A percentile compares a stretch with the other conserved stretches of the same genome.
Evolutionary conservation across 2,888 invertebrate genomes (phyloP).

Genomic region (Ernsta delagoae): DNA sequence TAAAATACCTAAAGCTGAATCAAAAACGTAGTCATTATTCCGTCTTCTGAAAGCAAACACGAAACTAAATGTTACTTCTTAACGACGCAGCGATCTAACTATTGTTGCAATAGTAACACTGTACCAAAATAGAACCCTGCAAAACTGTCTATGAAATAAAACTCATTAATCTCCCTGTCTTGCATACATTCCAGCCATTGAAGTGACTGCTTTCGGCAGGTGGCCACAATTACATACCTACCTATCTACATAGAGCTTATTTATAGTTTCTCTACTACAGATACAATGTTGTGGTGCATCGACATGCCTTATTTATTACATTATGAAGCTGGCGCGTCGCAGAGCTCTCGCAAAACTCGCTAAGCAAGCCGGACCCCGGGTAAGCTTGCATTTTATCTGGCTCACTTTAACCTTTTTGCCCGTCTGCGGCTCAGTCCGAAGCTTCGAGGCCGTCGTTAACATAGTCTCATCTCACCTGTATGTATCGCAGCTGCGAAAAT

Average conservation of each 20-base stretch:
- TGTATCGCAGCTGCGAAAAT: slow-evolving; percentile 19
- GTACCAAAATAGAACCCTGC: slow-evolving; percentile 22
- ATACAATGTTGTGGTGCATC: slow-evolving; percentile 51
- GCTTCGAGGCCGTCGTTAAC: slow-evolving; percentile 36
- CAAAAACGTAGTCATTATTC: no score
- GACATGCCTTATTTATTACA: slow-evolving; percentile 46
- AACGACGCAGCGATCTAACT: neutral
- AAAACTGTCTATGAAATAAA: slow-evolving; percentile 25
- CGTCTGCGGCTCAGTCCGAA: slow-evolving; percentile 53
- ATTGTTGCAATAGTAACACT: slow-evolving; percentile 1
- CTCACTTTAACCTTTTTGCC: slow-evolving; percentile 66
- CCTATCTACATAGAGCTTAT: slow-evolving; percentile 23
- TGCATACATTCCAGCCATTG: slow-evolving; percentile 27
- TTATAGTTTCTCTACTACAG: slow-evolving; percentile 32
- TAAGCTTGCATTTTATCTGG: slow-evolving; percentile 58
- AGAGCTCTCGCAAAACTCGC: slow-evolving; percentile 48
- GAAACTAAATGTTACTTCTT: neutral
- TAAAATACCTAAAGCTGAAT: no score
- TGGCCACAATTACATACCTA: slow-evolving; percentile 33
- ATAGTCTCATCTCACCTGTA: slow-evolving; percentile 35
- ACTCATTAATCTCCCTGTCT: slow-evolving; percentile 25
- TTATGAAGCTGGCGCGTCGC: slow-evolving; percentile 37
- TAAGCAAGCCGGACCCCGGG: slow-evolving; percentile 54
- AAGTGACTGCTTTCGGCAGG: slow-evolving; percentile 33
- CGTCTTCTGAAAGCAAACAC: no score